phyloP scores from a whole-genome alignment of 92 coral and sea anemone species.

The Palythoa grandis region DNA sequence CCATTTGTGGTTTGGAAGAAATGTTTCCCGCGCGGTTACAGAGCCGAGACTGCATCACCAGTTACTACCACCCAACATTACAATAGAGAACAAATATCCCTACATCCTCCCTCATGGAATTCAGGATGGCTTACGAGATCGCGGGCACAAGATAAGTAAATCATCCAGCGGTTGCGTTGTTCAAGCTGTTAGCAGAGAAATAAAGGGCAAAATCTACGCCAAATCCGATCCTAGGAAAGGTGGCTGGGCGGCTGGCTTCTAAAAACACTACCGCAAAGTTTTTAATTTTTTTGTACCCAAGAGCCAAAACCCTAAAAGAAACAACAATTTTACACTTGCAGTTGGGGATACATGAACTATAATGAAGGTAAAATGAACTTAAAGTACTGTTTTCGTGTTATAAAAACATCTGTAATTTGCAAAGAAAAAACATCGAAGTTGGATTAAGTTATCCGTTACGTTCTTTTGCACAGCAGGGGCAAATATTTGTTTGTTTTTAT shows the following conservation, averaged over 20 bases:
- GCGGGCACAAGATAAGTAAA: conserved; percentile 65
- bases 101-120: conserved; percentile 63
- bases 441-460: no score
- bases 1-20: conserved; percentile 84
- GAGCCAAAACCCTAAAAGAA: not conserved
- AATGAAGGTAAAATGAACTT: no score
- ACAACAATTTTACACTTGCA: not conserved
- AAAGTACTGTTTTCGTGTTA: no score
- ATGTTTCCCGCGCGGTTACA: conserved; percentile 65
- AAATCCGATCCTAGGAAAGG: conserved; percentile 86
- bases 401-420: no score
- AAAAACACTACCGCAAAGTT: not conserved
- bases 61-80: conserved; percentile 71
- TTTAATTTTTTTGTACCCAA: no score
- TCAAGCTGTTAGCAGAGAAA: conserved; percentile 75
- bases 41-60: conserved; percentile 83
- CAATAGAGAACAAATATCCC: conserved; percentile 60
- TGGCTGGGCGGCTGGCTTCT: conserved; percentile 83
- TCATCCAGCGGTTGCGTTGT: conserved; percentile 60
- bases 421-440: no score
- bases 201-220: conserved; percentile 69
- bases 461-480: no score
- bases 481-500: no score
- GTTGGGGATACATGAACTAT: not conserved
- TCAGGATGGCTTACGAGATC: conserved; percentile 60